phyloP scores from a whole-genome alignment of 2,888 invertebrate species.

The Drosophila neonasuta region DNA sequence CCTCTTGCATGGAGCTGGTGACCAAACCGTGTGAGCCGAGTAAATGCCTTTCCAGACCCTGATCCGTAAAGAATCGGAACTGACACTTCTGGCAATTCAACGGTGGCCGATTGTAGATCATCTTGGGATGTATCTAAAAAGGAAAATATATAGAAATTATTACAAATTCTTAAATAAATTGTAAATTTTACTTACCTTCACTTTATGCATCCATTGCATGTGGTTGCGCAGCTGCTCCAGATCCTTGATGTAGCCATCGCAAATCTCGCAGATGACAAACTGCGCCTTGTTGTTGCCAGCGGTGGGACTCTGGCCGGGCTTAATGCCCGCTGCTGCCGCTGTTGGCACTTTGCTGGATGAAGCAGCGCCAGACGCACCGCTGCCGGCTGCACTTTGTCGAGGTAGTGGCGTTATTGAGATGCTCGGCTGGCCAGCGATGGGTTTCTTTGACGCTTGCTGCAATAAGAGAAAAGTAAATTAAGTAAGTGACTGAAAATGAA shows the following conservation, averaged over 20 bases:
- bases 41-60: slow-evolving; percentile 97
- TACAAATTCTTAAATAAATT: background rate
- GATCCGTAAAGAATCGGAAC: slow-evolving; percentile 97
- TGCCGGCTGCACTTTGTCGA: slow-evolving; percentile 86
- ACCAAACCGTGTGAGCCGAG: slow-evolving; percentile 96
- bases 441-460: slow-evolving; percentile 75
- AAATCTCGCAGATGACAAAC: slow-evolving; percentile 97
- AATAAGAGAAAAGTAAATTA: background rate
- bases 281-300: slow-evolving; percentile 87
- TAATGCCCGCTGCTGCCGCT: slow-evolving; percentile 81
- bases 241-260: slow-evolving; percentile 98
- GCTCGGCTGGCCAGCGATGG: slow-evolving; percentile 87
- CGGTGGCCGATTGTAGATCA: slow-evolving; percentile 97
- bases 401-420: slow-evolving; percentile 95
- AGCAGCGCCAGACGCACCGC: slow-evolving; percentile 79
- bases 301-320: slow-evolving; percentile 82
- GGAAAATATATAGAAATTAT: background rate
- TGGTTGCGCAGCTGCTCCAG: slow-evolving; percentile 96
- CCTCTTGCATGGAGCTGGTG: slow-evolving; percentile 97
- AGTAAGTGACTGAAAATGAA: background rate
- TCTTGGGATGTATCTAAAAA: slow-evolving; percentile 91
- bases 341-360: slow-evolving; percentile 81
- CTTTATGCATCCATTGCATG: slow-evolving; percentile 99
- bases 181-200: slow-evolving; percentile 84
- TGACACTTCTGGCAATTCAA: slow-evolving; percentile 98